Evolutionary conservation across 2,797 vertebrate species (phyloP), one percentile per base, ranked within the genome.

Genomic region (Rhinophrynus dorsalis): DNA sequence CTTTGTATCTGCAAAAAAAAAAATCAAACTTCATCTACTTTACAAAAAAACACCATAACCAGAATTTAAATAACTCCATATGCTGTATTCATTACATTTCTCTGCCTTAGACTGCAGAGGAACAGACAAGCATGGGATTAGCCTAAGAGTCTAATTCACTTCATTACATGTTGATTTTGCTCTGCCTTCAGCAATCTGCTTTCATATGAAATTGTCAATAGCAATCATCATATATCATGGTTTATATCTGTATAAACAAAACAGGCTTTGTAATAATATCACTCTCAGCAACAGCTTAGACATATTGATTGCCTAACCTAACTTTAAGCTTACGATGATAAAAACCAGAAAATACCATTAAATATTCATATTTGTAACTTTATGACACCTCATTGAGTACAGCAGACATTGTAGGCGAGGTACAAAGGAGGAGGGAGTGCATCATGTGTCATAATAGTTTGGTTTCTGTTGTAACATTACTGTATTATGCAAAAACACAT

Each of bases 51-150:
- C n/a, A n/a, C n/a, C n/a, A n/a, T n/a, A 35, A 11, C 33, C 33
- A 5, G 5, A 7, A 12, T 5, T 12, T 38, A 40, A 24, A 57
- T 18, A 57, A 21, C 52, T 55, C 11, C 20, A n/a, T 23, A 23
- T 56, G 13, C 18, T 24, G 11, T 29, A 7, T 35, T n/a, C n/a
- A n/a, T n/a, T n/a, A n/a, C n/a, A 71, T 69, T 47, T 64, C 20
- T 44, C 56, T 74, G 67, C 60, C 69, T 74, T 74, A 64, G 68
- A 81, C 79, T 80, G 78, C 74, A 75, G 76, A 70, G 76, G 58
- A 76, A 67, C 1, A 1, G 0, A 76, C 55, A 74, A 62, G 76
- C 65, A 61, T 1, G 32, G 76, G 75, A 81, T 69, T 76, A 75
- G 76, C 35, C 38, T 1, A 79, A 65, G 65, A 77, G 13, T 63